Percentiles rank a stretch among this genome's conserved stretches.
phyloP scores from a whole-genome alignment of 2,113 vertebrate species.

The Recurvirostra avosetta region DNA sequence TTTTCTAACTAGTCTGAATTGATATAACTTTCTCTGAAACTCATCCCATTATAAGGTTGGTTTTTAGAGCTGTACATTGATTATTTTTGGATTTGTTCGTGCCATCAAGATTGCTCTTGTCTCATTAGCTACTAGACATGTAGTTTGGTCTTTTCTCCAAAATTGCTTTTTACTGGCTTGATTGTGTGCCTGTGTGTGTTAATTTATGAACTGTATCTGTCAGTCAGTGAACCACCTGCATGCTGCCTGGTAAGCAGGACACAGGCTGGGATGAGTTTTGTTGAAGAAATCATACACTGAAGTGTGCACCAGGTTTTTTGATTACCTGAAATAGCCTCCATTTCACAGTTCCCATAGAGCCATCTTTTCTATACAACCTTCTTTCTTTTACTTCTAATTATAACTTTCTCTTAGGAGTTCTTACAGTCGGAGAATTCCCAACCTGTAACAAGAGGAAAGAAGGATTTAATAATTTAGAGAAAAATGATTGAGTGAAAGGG shows the following conservation, averaged over 20 bases:
- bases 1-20: not conserved
- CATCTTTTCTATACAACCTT: conserved; percentile 19
- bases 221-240: not conserved
- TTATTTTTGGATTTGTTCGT: not conserved
- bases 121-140: not conserved
- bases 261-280: conserved; percentile 41
- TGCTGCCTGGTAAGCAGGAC: not conserved
- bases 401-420: conserved; percentile 39
- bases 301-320: conserved; percentile 32
- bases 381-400: conserved; percentile 52
- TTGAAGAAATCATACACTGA: conserved; percentile 4
- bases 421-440: conserved; percentile 42
- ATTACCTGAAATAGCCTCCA: conserved; percentile 43
- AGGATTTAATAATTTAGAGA: conserved; percentile 50
- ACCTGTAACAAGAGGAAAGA: conserved; percentile 7
- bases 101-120: not conserved
- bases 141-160: not conserved
- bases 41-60: not conserved
- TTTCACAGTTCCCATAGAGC: conserved; percentile 35
- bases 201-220: conserved; percentile 2
- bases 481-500: conserved; percentile 46
- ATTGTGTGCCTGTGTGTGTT: not conserved
- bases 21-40: not conserved
- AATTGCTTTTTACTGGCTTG: not conserved
- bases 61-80: not conserved